A percentile compares a stretch with the other conserved stretches of the same genome.
Evolutionary conservation across 2,888 invertebrate species (phyloP).

Genomic region (Neocrepidodera transversa): DNA sequence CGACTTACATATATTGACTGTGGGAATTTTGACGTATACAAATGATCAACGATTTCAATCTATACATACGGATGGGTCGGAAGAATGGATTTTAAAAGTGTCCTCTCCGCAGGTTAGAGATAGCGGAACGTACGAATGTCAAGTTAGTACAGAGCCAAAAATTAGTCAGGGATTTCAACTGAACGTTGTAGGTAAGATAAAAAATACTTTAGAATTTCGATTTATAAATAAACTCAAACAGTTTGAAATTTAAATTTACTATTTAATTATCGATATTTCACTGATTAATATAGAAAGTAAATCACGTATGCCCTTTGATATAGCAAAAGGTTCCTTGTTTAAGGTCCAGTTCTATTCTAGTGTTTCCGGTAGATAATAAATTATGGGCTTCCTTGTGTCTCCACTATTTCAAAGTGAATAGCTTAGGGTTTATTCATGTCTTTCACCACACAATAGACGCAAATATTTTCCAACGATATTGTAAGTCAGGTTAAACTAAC

Average conservation of each 20-base stretch:
- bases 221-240: no score
- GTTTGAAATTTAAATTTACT: no score
- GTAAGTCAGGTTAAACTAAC: conserved; percentile 6
- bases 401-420: conserved; percentile 4
- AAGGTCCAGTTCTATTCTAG: conserved; percentile 13
- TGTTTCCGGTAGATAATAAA: conserved; percentile 13
- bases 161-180: conserved; percentile 77
- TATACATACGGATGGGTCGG: conserved; percentile 73
- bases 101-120: conserved; percentile 73
- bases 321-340: conserved; percentile 1
- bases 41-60: conserved; percentile 77
- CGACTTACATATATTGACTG: conserved; percentile 79
- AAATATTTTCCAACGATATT: conserved; percentile 3
- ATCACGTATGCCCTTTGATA: conserved; percentile 7
- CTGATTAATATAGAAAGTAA: no score
- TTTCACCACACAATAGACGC: conserved; percentile 8
- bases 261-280: no score
- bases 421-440: conserved; percentile 15
- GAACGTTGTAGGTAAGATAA: conserved; percentile 76
- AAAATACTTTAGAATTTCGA: no score
- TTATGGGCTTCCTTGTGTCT: conserved; percentile 8
- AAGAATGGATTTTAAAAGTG: conserved; percentile 76
- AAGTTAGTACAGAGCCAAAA: conserved; percentile 80
- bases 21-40: conserved; percentile 75
- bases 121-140: conserved; percentile 77